phyloP scores from a whole-genome alignment of 2,797 vertebrate genomes.

The Tinamus major region DNA sequence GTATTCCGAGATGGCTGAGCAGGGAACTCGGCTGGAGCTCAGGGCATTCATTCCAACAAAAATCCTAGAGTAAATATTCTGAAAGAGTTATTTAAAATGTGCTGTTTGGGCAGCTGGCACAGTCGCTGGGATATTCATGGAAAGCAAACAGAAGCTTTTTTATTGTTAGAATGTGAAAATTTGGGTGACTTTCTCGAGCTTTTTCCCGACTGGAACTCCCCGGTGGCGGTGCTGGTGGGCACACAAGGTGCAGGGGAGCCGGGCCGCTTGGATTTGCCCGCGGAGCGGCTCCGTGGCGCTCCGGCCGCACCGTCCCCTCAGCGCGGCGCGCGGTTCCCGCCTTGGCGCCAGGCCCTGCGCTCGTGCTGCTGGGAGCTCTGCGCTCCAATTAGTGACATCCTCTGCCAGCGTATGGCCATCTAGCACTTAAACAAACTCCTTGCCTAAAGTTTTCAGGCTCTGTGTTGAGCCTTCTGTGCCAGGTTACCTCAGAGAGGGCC shows the following conservation, averaged over 20 bases:
- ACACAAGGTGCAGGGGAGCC: not conserved
- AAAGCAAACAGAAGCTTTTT: not conserved
- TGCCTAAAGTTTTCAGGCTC: not conserved
- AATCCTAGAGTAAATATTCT: not conserved
- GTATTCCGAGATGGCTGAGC: not conserved
- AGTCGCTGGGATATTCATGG: not conserved
- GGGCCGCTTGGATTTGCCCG: not conserved
- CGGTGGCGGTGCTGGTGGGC: not conserved
- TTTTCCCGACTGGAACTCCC: not conserved
- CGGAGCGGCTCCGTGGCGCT: not conserved
- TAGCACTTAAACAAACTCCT: not conserved
- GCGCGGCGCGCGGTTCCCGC: not conserved
- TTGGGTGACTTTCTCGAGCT: not conserved
- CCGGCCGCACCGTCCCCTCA: fast-evolving
- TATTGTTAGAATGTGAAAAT: not conserved
- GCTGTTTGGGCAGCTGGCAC: not conserved
- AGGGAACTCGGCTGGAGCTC: not conserved
- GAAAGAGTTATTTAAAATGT: not conserved
- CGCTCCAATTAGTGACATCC: not conserved
- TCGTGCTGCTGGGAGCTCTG: not conserved
- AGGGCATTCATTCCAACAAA: not conserved
- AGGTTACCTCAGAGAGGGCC: not conserved
- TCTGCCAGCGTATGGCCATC: not conserved
- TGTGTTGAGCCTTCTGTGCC: not conserved
- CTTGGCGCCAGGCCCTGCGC: slow-evolving; percentile 10